Evolutionary conservation across 2,113 vertebrate genomes (phyloP).

Genomic region (Sus scrofa): T2T-Sscrofa CM000817.6:17606501-17607000

Average conservation of each 20-base stretch:
- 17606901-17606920: not conserved
- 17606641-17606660: no score
- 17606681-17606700: not conserved
- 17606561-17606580: no score
- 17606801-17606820: not conserved
- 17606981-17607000: not conserved
- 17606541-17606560: no score
- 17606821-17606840: not conserved
- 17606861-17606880: slow-evolving; percentile 1
- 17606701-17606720: not conserved
- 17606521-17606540: no score
- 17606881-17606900: slow-evolving; percentile 48
- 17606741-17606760: not conserved
- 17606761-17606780: not conserved
- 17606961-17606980: not conserved
- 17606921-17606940: slow-evolving; percentile 1
- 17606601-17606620: no score
- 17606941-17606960: not conserved
- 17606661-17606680: no score
- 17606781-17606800: not conserved
- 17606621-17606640: no score
- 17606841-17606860: not conserved
- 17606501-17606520: no score
- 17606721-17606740: not conserved
- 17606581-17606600: no score